Percentiles rank a stretch among this genome's conserved stretches.
Evolutionary conservation across 2,797 vertebrate genomes (phyloP).

Genomic region (Coccyzus lansbergi): DNA sequence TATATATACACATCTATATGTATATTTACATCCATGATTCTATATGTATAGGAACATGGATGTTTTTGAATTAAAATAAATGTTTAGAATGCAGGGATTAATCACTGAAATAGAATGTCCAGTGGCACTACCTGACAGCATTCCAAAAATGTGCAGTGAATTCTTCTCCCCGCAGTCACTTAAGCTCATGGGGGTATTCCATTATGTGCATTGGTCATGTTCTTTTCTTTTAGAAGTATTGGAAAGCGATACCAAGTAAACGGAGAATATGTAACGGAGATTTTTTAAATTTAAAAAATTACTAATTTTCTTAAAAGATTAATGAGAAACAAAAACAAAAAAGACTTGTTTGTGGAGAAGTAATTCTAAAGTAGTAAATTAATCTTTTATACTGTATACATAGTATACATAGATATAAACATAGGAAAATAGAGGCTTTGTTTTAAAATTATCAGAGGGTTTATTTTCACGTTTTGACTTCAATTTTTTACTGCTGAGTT

Average conservation of each 20-base stretch:
- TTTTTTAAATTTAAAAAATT: not conserved
- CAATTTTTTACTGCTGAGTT: not conserved
- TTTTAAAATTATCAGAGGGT: not conserved
- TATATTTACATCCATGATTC: too few species aligned
- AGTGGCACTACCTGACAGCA: not conserved
- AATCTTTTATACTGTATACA: not conserved
- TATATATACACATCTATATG: not conserved
- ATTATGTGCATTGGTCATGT: not conserved
- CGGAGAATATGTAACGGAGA: not conserved
- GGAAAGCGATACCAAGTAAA: not conserved
- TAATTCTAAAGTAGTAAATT: not conserved
- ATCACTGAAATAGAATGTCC: not conserved
- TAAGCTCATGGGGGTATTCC: not conserved
- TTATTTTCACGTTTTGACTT: conserved; percentile 26
- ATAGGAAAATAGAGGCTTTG: not conserved
- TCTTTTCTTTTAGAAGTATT: not conserved
- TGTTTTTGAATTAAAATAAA: not conserved
- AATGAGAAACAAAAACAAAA: not conserved
- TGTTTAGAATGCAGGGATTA: not conserved
- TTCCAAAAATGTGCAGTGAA: not conserved
- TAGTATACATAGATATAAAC: too few species aligned
- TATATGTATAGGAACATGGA: not conserved
- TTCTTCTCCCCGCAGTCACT: not conserved
- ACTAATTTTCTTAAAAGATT: not conserved
- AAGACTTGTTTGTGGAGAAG: not conserved